Conservation (phyloP, 2,113 vertebrate genomes). For the Sceloporus undulatus region DNA sequence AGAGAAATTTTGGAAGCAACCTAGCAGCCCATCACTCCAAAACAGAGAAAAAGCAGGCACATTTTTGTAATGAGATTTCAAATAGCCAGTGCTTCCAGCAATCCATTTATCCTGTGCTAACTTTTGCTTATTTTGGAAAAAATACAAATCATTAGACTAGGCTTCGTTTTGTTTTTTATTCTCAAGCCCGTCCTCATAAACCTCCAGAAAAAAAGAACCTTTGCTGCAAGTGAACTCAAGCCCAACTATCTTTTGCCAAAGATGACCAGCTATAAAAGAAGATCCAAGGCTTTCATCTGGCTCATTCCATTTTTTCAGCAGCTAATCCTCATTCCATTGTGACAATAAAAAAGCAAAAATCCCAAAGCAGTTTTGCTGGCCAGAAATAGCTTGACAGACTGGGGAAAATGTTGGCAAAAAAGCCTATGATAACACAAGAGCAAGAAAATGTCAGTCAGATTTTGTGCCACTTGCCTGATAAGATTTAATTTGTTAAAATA, state of each 20-base stretch:
- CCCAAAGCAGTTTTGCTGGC: neutral
- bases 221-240: neutral
- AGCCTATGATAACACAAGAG: too few relatives aligned
- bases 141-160: neutral
- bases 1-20: neutral
- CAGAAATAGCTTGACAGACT: neutral
- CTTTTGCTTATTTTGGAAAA: neutral
- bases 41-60: neutral
- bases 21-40: neutral
- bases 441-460: constrained; percentile 33
- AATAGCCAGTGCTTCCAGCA: neutral
- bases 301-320: neutral
- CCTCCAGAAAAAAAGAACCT: neutral
- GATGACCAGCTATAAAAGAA: neutral
- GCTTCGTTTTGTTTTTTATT: neutral
- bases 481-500: neutral
- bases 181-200: neutral
- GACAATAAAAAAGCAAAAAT: neutral
- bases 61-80: neutral
- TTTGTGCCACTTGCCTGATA: constrained; percentile 65
- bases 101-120: neutral
- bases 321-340: neutral
- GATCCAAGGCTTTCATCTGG: neutral
- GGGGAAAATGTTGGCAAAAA: neutral
- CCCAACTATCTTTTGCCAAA: neutral